Evolutionary conservation across 2,888 invertebrate species (phyloP).

Genomic region (Rhopalosiphum nymphaeae): DNA sequence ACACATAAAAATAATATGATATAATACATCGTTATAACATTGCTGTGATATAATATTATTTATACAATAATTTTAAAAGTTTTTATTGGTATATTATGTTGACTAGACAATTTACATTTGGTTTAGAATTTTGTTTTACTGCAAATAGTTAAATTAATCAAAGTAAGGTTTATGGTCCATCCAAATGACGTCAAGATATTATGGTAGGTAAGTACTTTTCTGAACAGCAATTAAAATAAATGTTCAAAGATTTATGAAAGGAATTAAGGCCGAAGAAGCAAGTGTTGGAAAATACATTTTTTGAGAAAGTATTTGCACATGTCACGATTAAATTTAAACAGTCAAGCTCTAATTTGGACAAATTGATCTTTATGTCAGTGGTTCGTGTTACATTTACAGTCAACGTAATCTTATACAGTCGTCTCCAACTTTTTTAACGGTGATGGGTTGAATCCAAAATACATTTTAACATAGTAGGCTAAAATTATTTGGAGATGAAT

Average conservation of each 20-base stretch:
- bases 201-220: constrained; percentile 45
- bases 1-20: background rate
- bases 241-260: constrained; percentile 15
- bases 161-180: constrained; percentile 9
- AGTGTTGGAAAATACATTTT: constrained; percentile 10
- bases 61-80: constrained; percentile 20
- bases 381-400: background rate
- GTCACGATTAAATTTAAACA: background rate
- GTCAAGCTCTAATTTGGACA: background rate
- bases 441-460: background rate
- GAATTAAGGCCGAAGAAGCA: background rate
- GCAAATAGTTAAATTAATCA: constrained; percentile 25
- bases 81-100: constrained; percentile 4
- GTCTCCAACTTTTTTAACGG: background rate
- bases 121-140: constrained; percentile 3
- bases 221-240: constrained; percentile 48
- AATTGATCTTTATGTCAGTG: background rate
- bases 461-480: background rate
- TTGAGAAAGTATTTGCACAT: background rate
- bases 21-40: background rate
- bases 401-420: background rate
- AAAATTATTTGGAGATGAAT: background rate
- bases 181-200: constrained; percentile 22
- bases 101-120: constrained; percentile 21
- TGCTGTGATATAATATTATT: background rate